A percentile compares a stretch with the other conserved stretches of the same genome.
phyloP scores from a whole-genome alignment of 2,797 vertebrate genomes.

The Tympanoctomys barrerae region DNA sequence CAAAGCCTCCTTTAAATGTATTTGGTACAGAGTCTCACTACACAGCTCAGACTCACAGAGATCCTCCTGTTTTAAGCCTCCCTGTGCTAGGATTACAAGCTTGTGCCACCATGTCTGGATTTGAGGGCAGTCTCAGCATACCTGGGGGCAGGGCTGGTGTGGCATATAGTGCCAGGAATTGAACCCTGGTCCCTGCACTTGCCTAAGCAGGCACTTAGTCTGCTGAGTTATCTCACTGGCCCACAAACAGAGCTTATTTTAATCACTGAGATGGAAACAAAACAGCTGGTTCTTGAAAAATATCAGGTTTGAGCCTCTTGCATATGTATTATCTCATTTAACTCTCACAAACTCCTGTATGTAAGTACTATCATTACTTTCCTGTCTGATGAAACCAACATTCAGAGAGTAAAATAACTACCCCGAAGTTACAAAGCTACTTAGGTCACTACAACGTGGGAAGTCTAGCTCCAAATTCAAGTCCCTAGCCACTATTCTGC shows the following conservation, averaged over 20 bases:
- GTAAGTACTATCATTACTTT: not conserved
- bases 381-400: not conserved
- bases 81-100: too few species aligned
- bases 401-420: not conserved
- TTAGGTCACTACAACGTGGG: not conserved
- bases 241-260: conserved; percentile 39
- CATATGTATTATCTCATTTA: conserved; percentile 6
- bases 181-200: too few species aligned
- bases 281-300: not conserved
- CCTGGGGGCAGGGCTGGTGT: too few species aligned
- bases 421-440: not conserved
- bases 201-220: too few species aligned
- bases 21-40: too few species aligned
- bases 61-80: too few species aligned
- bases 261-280: not conserved
- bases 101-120: too few species aligned
- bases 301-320: not conserved
- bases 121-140: too few species aligned
- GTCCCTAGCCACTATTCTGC: not conserved
- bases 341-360: not conserved
- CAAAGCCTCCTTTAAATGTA: not conserved
- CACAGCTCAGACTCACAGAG: too few species aligned
- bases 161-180: too few species aligned
- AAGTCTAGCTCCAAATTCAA: not conserved
- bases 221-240: too few species aligned